Evolutionary conservation across 2,113 vertebrate species (phyloP), one percentile per base, ranked within the genome.

Genomic region (Neoarius graeffei): DNA sequence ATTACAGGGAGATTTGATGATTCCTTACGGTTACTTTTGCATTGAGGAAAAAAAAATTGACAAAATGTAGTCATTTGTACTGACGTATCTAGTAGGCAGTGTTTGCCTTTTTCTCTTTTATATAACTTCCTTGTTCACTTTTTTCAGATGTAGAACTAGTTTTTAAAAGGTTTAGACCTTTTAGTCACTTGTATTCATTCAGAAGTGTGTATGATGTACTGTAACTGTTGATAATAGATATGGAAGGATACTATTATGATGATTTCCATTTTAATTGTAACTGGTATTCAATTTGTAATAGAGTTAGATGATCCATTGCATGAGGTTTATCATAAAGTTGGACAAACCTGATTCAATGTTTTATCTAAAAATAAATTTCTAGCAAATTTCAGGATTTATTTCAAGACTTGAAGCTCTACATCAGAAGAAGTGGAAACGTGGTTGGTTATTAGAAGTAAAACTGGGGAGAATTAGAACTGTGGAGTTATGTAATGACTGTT

Each of bases 61-160:
- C 10, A 76, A 76, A 77, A 6, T 62, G 90, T 94, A 96, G 95
- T 96, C 92, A 93, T 95, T 94, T 96, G 95, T 96, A 93, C 94
- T 95, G 95, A 95, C 95, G 93, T 93, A 95, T 87, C 90, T 94
- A 92, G 94, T 96, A 96, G 95, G 94, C 96, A 95, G 95, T 94
- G 95, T 97, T 97, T 97, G 94, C 95, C 96, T 94, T 96, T 96
- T 95, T 92, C 94, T 95, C 95, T 96, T 94, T 90, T 66, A 17
- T 50, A 50, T 42, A 42, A 42, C 30, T 42, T 10, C 0, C 42
- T 8, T 13, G 4, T 48, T 60, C 0, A 84, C 27, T 69, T 73
- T 88, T 84, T 57, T 87, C 88, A 90, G 89, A 83, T 60, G 77
- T 94, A 91, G 88, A 90, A 89, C 8, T 90, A 91, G 89, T 23